Conservation (phyloP, 2,113 vertebrate genomes). For the Boleophthalmus pectinirostris region DNA sequence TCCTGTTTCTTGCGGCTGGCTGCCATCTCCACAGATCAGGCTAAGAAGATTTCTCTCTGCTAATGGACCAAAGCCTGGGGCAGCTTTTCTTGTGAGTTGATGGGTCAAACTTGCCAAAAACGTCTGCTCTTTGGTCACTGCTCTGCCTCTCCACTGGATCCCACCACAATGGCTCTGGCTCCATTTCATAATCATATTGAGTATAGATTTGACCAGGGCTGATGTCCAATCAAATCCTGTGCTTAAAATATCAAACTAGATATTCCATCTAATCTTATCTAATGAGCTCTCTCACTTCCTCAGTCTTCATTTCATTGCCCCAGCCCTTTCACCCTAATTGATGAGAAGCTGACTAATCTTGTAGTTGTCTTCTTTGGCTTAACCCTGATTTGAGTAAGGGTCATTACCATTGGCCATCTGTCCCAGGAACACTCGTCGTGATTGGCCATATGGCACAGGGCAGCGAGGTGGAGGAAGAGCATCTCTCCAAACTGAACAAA, state of each 20-base stretch:
- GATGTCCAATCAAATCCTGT: not conserved
- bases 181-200: not conserved
- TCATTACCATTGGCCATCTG: constrained; percentile 59
- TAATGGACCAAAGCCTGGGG: constrained; percentile 48
- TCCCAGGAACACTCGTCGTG: constrained; percentile 27
- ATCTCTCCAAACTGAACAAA: constrained; percentile 31
- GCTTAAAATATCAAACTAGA: not conserved
- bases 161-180: not conserved
- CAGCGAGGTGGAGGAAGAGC: constrained; percentile 24
- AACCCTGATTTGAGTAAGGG: constrained; percentile 55
- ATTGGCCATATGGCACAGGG: constrained; percentile 59
- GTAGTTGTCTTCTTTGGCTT: constrained; percentile 41
- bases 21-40: constrained; percentile 67
- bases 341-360: constrained; percentile 56
- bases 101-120: constrained; percentile 43
- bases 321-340: constrained; percentile 28
- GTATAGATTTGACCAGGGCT: not conserved
- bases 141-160: not conserved
- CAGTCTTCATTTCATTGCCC: constrained; percentile 15
- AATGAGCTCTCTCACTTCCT: not conserved
- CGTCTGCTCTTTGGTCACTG: constrained; percentile 21
- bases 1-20: constrained; percentile 48
- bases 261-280: constrained; percentile 7
- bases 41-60: constrained; percentile 67
- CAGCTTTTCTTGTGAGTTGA: constrained; percentile 50